Base-by-base conservation (phyloP, 35 echinoderm and acorn worm species). In the Heliocidaris erythrogramma region DNA sequence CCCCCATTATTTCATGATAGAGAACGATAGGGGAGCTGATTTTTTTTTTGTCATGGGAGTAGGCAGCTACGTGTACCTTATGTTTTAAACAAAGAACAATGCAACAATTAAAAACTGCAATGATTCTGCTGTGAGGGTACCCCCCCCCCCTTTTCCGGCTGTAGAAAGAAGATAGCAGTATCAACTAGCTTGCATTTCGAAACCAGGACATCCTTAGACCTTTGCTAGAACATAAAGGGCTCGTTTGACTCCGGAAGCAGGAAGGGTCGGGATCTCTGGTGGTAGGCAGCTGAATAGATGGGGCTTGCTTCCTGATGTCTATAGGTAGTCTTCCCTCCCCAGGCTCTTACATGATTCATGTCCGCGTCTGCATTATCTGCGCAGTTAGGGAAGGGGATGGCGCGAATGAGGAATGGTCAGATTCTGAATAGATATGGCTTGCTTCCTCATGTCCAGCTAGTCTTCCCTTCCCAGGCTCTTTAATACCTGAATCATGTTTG, bases 261-360 rank as follows among this genome's bases (percentile, higher is more conserved):
- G 91, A 92, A 92, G 91, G 91, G 91, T 92, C 91, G 16, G 49
- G 91, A 48, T 92, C 91, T 92, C 91, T 92, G 47, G 87, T 89
- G 31, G 91, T 92, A 89, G 87, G 91, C 48, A 92, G 47, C 49
- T 92, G 49, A 49, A 30, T 92, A 48, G 48, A 32, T 92, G 91
- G 91, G 91, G 91, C 47, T 78, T 30, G 91, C 91, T 92, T 92
- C 91, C 91, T 92, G 91, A 30, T 30, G 65, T 78, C 65, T 78
- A 9, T 9, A 84, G 69, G 29, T 89, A 47, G 87, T 47, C 87
- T 89, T 48, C 87, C 31, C 0, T 17, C 87, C 87, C 87, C 87
- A 89, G 87, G 47, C 87, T 78, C 17, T 78, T 78, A 78, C 65
- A 5, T 78, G 52, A 56, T 13, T 56, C 52, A 12, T 56, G 52